Evolutionary conservation across 1,140 invertebrate species (phyloP).

Genomic region (Hormaphis cornu): DNA sequence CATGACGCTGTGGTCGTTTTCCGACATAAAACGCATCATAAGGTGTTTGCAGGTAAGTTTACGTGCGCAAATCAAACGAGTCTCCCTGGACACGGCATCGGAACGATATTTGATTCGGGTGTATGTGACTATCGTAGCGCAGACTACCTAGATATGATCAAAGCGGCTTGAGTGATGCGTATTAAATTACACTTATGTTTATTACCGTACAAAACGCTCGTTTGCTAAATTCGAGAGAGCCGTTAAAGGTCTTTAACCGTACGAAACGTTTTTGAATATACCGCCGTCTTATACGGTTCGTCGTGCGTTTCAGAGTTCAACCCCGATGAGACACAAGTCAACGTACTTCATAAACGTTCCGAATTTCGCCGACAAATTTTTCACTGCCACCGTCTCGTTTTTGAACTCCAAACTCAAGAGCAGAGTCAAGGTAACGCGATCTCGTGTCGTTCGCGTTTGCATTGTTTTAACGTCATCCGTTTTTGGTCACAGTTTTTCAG

Average conservation of each 20-base stretch:
- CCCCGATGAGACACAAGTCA: conserved; percentile 77
- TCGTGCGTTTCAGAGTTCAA: conserved; percentile 56
- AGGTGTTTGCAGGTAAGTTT: conserved; percentile 61
- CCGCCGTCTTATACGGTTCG: too few species aligned
- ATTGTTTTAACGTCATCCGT: neutral
- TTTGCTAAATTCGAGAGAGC: too few species aligned
- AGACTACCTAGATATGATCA: too few species aligned
- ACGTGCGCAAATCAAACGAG: neutral
- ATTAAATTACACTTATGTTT: too few species aligned
- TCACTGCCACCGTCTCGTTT: conserved; percentile 66
- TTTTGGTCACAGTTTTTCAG: conserved; percentile 56
- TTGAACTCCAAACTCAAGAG: conserved; percentile 71
- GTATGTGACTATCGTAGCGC: too few species aligned
- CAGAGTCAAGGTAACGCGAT: conserved; percentile 53
- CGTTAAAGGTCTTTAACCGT: too few species aligned
- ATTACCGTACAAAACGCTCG: too few species aligned
- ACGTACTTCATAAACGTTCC: conserved; percentile 78
- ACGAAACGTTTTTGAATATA: too few species aligned
- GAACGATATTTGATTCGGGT: too few species aligned
- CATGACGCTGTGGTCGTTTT: conserved; percentile 68
- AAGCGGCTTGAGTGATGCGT: too few species aligned
- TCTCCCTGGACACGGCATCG: too few species aligned
- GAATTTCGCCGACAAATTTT: conserved; percentile 60
- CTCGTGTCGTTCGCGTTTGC: neutral
- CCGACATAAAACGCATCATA: conserved; percentile 64